Evolutionary conservation across 2,113 vertebrate genomes (phyloP).

Genomic region (Hyaena hyaena): DNA sequence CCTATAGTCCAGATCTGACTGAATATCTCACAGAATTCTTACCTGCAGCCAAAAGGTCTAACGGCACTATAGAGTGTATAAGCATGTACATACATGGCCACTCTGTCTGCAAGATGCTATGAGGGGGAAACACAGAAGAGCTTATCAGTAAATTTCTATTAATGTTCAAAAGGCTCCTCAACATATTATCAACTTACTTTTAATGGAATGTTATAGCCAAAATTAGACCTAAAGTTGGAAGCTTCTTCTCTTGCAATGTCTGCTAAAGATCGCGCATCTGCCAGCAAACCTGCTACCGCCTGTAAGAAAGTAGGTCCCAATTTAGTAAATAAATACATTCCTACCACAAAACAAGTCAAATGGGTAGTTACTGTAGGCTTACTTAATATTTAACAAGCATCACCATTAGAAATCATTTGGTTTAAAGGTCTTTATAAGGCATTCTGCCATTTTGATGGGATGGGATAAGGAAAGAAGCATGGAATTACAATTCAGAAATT

Average conservation of each 20-base stretch:
- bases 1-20: neutral
- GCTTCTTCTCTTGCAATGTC: constrained; percentile 98
- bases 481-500: neutral
- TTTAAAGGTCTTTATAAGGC: neutral
- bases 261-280: constrained; percentile 96
- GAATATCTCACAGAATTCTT: constrained; percentile 58
- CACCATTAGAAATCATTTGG: neutral
- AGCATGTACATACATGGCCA: constrained; percentile 99
- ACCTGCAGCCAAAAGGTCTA: constrained; percentile 99
- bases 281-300: constrained; percentile 97
- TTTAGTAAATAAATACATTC: neutral
- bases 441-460: neutral
- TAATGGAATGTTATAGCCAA: constrained; percentile 97
- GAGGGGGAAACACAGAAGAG: neutral
- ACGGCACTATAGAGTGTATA: constrained; percentile 99
- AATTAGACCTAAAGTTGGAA: constrained; percentile 97
- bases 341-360: neutral
- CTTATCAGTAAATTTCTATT: constrained; percentile 19
- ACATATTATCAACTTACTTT: constrained; percentile 88
- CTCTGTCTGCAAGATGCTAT: constrained; percentile 97
- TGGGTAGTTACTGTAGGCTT: neutral
- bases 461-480: neutral
- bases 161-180: neutral
- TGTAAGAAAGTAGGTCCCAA: constrained; percentile 72
- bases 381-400: neutral